Evolutionary conservation across 1,140 invertebrate species (phyloP), one percentile per base, ranked within the genome.

Genomic region (Hylyphantes graminicola): DNA sequence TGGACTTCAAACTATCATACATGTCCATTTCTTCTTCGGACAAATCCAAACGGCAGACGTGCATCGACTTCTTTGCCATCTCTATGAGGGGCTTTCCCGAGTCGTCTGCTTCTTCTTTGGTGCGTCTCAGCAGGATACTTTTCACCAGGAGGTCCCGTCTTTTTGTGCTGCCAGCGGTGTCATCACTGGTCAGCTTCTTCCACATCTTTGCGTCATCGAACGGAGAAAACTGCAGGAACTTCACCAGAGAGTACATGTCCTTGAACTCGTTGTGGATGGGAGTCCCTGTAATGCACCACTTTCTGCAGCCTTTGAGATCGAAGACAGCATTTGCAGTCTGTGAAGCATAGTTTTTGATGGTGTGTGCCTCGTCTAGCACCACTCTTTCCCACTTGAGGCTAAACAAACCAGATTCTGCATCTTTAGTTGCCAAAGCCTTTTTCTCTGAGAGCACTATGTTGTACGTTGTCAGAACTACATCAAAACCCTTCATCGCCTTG

Each of bases 221-320:
- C 21, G 82, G 73, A 1, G 21, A 12, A 85, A 76, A 77, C 35
- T 77, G 53, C 11, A 85, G 55, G 48, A 85, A 91, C 89, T 89
- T 95, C 0, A 98, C 88, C 19, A 98, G 90, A 0, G 96, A 94
- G 90, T 94, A 98, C 19, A 98, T 91, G 90, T 98, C 96, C 59
- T 94, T 88, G 88, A 97, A 93, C 89, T 96, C 95, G 89, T 99
- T 99, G 86, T 99, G 97, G 74, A 99, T 94, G 0, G 97, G 97
- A 0, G 97, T 99, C 12, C 97, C 97, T 9, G 97, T 97, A 0
- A 99, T 90, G 0, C 93, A 93, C 96, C 96, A 98, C 63, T 95
- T 92, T 51, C 92, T 91, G 65, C 89, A 90, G 0, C 91, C 92
- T 0, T 87, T 86, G 6, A 98, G 88, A 13, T 89, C 88, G 88